phyloP scores from a whole-genome alignment of 2,797 vertebrate genomes.

The Sylvilagus floridanus region DNA sequence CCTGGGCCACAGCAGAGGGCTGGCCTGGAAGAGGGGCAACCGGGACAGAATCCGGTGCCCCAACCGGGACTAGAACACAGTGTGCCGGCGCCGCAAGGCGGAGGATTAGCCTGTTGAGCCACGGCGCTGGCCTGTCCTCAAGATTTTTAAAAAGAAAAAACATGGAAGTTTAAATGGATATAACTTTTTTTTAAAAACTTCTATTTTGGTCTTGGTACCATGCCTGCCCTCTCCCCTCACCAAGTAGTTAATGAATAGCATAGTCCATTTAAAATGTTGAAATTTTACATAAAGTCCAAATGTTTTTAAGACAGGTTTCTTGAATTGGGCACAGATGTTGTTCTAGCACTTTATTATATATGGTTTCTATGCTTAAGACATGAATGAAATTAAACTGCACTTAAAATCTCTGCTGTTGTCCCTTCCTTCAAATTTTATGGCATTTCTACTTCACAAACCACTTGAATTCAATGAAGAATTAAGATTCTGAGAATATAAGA shows the following conservation, averaged over 20 bases:
- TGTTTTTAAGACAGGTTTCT: constrained; percentile 21
- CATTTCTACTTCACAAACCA: not conserved
- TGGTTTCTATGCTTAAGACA: not conserved
- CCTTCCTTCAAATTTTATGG: constrained; percentile 33
- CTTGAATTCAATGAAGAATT: constrained; percentile 49
- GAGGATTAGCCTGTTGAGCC: too few relatives aligned
- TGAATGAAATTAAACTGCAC: constrained; percentile 26
- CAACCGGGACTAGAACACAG: too few relatives aligned
- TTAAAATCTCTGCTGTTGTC: not conserved
- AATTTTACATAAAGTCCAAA: not conserved
- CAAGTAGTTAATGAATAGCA: not conserved
- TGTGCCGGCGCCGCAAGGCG: too few relatives aligned
- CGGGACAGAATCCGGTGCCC: too few relatives aligned
- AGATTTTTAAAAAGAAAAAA: constrained; percentile 35
- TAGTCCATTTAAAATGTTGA: constrained; percentile 29
- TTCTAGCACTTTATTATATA: not conserved
- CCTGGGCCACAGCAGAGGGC: too few relatives aligned
- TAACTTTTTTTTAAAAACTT: not conserved
- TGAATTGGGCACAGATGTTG: not conserved
- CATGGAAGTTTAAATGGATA: constrained; percentile 47
- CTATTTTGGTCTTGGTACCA: not conserved
- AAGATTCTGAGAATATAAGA: not conserved
- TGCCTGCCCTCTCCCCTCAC: not conserved
- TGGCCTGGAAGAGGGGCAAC: too few relatives aligned
- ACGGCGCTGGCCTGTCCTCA: too few relatives aligned